Percentiles rank a stretch among this genome's conserved stretches.
phyloP scores from a whole-genome alignment of 2,888 invertebrate species.

The Drosophila antonietae region DNA sequence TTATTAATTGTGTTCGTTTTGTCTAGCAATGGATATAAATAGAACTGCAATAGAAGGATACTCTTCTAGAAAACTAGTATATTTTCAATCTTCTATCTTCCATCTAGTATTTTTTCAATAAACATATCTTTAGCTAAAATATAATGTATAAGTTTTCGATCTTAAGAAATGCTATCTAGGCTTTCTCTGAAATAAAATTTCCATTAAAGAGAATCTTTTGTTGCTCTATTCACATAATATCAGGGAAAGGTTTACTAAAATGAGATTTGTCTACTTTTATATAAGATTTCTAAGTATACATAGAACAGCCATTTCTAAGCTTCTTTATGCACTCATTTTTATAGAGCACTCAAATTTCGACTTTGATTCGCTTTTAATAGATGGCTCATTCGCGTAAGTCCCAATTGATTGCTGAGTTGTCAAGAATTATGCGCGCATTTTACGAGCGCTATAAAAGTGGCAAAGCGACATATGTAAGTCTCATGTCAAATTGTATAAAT shows the following conservation, averaged over 20 bases:
- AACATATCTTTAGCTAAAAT: neutral
- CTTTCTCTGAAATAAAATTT: neutral
- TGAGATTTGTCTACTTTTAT: too few relatives aligned
- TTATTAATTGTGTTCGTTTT: neutral
- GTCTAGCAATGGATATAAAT: neutral
- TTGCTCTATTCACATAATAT: neutral
- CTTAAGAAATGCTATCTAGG: too few relatives aligned
- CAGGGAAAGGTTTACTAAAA: too few relatives aligned
- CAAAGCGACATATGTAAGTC: slow-evolving; percentile 17
- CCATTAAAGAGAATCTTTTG: neutral
- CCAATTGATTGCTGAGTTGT: slow-evolving; percentile 62
- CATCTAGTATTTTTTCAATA: neutral
- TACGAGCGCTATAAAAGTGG: slow-evolving; percentile 48
- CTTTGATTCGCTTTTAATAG: neutral
- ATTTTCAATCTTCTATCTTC: too few relatives aligned
- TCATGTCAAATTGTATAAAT: slow-evolving; percentile 13
- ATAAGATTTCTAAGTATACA: too few relatives aligned
- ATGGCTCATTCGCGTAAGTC: neutral
- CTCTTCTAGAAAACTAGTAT: too few relatives aligned
- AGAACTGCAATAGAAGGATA: neutral
- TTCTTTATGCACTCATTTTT: neutral
- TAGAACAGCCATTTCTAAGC: too few relatives aligned
- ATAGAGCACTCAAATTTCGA: slow-evolving; percentile 2
- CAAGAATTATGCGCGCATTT: slow-evolving; percentile 51
- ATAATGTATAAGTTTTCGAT: too few relatives aligned